Evolutionary conservation across 2,797 vertebrate genomes (phyloP), one percentile per base, ranked within the genome.

Genomic region (Acanthornis magna): DNA sequence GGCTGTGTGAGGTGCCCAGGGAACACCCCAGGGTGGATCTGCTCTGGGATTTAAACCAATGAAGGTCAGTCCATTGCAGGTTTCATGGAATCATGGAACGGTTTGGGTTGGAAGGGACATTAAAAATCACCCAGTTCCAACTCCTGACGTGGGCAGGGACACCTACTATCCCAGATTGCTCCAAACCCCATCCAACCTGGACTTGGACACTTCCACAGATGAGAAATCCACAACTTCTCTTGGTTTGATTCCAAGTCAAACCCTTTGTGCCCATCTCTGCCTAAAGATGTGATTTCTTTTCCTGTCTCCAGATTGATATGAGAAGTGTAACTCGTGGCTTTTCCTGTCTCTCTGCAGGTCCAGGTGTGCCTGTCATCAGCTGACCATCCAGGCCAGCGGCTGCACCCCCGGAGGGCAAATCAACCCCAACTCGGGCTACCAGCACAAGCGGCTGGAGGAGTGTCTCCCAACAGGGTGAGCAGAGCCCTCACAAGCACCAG

Each of bases 381-480:
- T 99, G 93, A 99, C 99, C 4, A 98, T 99, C 58, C 99, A 99
- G 90, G 99, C 99, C 1, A 99, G 99, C 0, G 99, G 96, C 66
- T 99, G 99, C 70, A 99, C 99, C 22, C 99, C 99, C 0, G 99
- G 99, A 0, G 99, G 91, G 7, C 99, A 99, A 94, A 96, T 99
- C 92, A 99, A 99, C 97, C 75, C 96, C 45, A 98, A 98, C 7
- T 98, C 99, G 2, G 99, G 99, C 30, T 99, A 98, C 97, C 97
- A 98, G 62, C 96, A 99, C 97, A 99, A 99, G 91, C 97, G 99
- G 77, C 97, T 99, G 78, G 99, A 99, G 36, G 99, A 99, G 73
- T 99, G 99, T 89, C 98, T 99, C 17, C 99, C 99, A 2, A 99
- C 99, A 30, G 99, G 99, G 99, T 99, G 91, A 98, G 98, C 95